These are phyloP conservation scores for Eudemis profundana DNA, from an alignment of 2,888 invertebrate species.

Conservation along the genomic window DNA sequence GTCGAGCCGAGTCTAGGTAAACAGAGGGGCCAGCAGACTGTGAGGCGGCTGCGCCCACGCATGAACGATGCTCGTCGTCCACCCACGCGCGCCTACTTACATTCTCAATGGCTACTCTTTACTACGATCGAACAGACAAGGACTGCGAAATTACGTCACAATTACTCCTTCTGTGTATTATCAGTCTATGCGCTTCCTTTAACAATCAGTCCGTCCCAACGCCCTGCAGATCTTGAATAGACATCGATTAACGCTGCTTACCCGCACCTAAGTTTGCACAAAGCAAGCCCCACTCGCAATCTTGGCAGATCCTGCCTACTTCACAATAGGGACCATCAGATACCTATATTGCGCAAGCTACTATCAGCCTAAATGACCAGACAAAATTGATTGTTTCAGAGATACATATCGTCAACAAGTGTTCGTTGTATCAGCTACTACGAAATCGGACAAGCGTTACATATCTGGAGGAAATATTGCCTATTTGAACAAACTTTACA, in stretches of 20 bases:
- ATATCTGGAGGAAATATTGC: too few relatives aligned
- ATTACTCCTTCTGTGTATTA: not conserved
- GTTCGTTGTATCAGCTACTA: too few relatives aligned
- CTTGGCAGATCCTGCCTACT: not conserved
- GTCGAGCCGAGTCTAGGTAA: conserved; percentile 26
- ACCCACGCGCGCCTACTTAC: conserved; percentile 25
- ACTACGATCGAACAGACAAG: conserved; percentile 16
- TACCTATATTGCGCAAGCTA: not conserved
- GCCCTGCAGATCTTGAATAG: conserved; percentile 11
- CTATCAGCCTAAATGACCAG: not conserved
- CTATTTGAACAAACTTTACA: too few relatives aligned
- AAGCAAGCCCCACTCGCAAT: conserved; percentile 1
- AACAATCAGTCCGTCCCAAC: not conserved
- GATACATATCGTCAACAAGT: too few relatives aligned
- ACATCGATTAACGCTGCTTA: conserved; percentile 3
- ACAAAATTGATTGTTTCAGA: not conserved
- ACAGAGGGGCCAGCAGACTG: conserved; percentile 49
- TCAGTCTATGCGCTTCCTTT: not conserved
- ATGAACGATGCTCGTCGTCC: conserved; percentile 42
- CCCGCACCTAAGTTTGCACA: conserved; percentile 10
- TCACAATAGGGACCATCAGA: conserved; percentile 12
- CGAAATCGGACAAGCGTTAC: too few relatives aligned
- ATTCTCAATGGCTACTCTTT: conserved; percentile 22
- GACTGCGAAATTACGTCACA: conserved; percentile 13
- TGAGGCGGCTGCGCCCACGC: conserved; percentile 71